phyloP scores from a whole-genome alignment of 2,888 invertebrate species.

The Clusia tigrina region DNA sequence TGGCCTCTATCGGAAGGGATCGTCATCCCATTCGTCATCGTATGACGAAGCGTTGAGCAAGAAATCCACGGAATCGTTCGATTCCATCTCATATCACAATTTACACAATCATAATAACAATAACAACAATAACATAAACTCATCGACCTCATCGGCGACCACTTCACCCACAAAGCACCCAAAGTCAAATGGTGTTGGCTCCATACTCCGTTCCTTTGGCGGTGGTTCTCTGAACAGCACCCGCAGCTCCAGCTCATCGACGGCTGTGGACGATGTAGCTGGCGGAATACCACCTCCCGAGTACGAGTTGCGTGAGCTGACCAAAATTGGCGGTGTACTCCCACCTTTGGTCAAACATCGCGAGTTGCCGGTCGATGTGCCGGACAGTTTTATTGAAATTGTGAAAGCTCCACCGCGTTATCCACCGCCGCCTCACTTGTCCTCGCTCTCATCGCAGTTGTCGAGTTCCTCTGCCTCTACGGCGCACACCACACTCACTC shows the following conservation, averaged over 20 bases:
- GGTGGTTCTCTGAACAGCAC: slow-evolving; percentile 50
- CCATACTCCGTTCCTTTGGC: slow-evolving; percentile 14
- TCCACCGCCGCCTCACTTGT: slow-evolving; percentile 67
- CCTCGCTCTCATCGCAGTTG: slow-evolving; percentile 56
- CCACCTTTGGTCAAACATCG: slow-evolving; percentile 61
- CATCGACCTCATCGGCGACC: slow-evolving; percentile 33
- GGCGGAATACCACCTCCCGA: slow-evolving; percentile 58
- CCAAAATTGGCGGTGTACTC: slow-evolving; percentile 29
- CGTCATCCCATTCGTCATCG: slow-evolving; percentile 52
- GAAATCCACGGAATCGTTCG: slow-evolving; percentile 58
- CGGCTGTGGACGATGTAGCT: slow-evolving; percentile 43
- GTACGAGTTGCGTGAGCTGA: slow-evolving; percentile 54
- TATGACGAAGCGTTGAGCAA: slow-evolving; percentile 59
- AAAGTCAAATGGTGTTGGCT: slow-evolving; percentile 25
- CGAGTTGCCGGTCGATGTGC: slow-evolving; percentile 87
- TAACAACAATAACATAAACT: slow-evolving; percentile 34
- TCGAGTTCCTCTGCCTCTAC: slow-evolving; percentile 53
- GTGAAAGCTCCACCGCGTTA: slow-evolving; percentile 79
- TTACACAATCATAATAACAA: slow-evolving; percentile 43
- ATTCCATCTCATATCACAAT: slow-evolving; percentile 61
- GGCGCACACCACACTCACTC: slow-evolving; percentile 49
- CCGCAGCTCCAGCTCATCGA: slow-evolving; percentile 48
- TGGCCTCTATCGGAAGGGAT: slow-evolving; percentile 56
- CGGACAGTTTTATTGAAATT: slow-evolving; percentile 84
- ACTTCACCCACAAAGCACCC: slow-evolving; percentile 32